Evolutionary conservation across 2,888 invertebrate species (phyloP), one percentile per base, ranked within the genome.

Genomic region (Pristionchus japonicus): DNA sequence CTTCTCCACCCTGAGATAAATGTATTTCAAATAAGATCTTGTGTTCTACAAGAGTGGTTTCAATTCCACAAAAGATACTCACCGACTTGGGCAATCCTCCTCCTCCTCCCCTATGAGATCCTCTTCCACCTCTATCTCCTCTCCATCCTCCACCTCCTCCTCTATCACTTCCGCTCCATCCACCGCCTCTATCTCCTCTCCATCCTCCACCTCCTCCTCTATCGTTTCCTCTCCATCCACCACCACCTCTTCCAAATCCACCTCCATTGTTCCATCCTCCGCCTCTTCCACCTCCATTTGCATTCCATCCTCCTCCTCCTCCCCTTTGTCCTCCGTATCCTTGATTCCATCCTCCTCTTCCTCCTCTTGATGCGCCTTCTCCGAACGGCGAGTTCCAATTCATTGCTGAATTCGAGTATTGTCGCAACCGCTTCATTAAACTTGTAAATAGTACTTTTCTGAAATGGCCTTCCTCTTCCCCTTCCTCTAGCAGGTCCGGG

Each of bases 401-500:
- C 52, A 40, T 52, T n/a, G 61, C 85, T 61, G 17, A 52, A 34
- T 1, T 2, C 3, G 31, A 37, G 27, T 70, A 6, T 4, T 43
- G 74, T 23, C 37, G 74, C 7, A n/a, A n/a, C 17, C 1, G 23
- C 15, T 13, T 17, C 11, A 17, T 0, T 11, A n/a, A 43, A 9
- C 3, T 23, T 74, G 9, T 74, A 37, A 6, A n/a, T n/a, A n/a
- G n/a, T 61, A 64, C 88, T 85, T 64, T 67, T 64, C 37, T 64
- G 82, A 17, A n/a, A 70, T 31, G 64, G 43, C n/a, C 88, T 47
- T 31, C 88, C 88, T 43, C 88, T 40, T 43, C 88, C 82, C 40
- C 88, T 31, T 49, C 82, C 61, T 43, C 80, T 37, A 27, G 88
- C 70, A 34, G 88, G 88, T n/a, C 88, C 85, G 0, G 88, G 84